A percentile compares a stretch with the other conserved stretches of the same genome.
Evolutionary conservation across 1,140 invertebrate species (phyloP).

Genomic region (Polypedilum pembai): DNA sequence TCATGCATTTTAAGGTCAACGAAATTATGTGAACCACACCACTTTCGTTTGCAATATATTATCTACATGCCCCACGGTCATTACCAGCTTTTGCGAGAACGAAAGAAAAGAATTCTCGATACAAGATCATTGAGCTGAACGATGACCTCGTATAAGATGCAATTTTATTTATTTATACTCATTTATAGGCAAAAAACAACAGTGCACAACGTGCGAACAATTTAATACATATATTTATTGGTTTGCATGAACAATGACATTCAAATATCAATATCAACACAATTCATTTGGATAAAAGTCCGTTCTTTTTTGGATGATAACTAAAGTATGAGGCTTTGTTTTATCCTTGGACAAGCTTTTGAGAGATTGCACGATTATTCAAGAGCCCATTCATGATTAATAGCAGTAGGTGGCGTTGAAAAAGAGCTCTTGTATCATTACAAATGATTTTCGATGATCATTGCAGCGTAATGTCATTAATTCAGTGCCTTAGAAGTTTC

Average conservation of each 20-base stretch:
- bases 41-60: not conserved
- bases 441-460: not conserved
- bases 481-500: not conserved
- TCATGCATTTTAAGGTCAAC: not conserved
- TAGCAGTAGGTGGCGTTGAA: not conserved
- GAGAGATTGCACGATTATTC: not conserved
- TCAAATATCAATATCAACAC: not conserved
- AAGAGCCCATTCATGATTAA: not conserved
- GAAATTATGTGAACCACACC: not conserved
- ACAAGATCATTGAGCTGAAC: not conserved
- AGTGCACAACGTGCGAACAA: not conserved
- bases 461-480: not conserved
- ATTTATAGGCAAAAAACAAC: slow-evolving; percentile 6
- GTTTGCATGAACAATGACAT: not conserved
- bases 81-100: not conserved
- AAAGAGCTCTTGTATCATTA: not conserved
- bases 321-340: too few relatives aligned
- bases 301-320: not conserved
- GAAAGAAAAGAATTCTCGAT: not conserved
- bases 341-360: too few relatives aligned
- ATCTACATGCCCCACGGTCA: not conserved
- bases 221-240: not conserved
- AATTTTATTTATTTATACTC: not conserved
- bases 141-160: not conserved
- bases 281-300: not conserved